Evolutionary conservation across 2,888 invertebrate genomes (phyloP), one percentile per base, ranked within the genome.

Genomic region (Lithophane ornitopus): DNA sequence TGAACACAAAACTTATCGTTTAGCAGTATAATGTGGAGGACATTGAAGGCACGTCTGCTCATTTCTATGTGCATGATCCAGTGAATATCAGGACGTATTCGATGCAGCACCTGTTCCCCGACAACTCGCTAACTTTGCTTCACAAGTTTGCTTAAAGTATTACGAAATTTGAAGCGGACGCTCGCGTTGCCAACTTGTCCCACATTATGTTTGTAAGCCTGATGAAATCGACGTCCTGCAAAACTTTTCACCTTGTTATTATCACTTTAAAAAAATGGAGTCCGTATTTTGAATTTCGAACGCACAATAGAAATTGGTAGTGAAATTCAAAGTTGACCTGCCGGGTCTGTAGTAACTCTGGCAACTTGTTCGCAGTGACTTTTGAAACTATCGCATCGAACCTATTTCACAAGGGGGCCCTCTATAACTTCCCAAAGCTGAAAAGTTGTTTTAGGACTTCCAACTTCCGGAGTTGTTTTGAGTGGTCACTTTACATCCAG

Each of bases 91-190:
- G 91, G 88, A 91, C 91, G 91, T 93, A 93, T 94, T 94, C 94
- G 90, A 91, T 91, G 93, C 93, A 92, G 94, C 95, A 95, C 95
- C 95, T 95, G 94, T 92, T 92, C 93, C 81, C 82, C 86, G 88
- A 87, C 90, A 93, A 92, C 91, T 91, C 89, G 87, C 92, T 90
- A 94, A 95, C 94, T 95, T 93, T 87, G 86, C 89, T 90, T 90
- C 92, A 88, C 90, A 93, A 95, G 94, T 95, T 95, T 95, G 91
- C 92, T 92, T 93, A 94, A 95, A 95, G 94, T 95, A 94, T 95
- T 94, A 95, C 93, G 91, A 94, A 94, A 94, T 94, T 94, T 92
- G 90, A 92, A 93, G 92, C 93, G 92, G 91, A 92, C 92, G 90
- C 88, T 88, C 84, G 85, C 85, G 88, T 86, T 89, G 85, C 88